These are phyloP conservation scores for Benitochromis conjunctus DNA, from an alignment of 2,113 vertebrate species.

Conservation along the genomic window DNA sequence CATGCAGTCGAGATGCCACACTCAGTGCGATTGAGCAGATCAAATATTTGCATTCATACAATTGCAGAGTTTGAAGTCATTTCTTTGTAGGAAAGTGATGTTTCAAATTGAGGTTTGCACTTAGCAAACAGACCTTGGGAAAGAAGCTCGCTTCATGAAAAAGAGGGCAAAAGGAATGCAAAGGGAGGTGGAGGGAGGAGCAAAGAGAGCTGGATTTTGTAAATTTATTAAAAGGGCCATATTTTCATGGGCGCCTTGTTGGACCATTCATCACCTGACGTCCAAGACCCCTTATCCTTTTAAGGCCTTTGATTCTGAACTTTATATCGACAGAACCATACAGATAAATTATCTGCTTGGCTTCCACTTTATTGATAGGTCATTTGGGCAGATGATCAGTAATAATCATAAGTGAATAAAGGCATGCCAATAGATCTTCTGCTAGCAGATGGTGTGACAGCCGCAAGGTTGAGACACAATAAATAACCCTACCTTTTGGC, in stretches of 20 bases:
- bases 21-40: not conserved
- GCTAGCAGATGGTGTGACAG: conserved; percentile 37
- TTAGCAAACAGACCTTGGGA: conserved; percentile 47
- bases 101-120: conserved; percentile 2
- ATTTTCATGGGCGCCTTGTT: conserved; percentile 56
- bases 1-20: conserved; percentile 1
- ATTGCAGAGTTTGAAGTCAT: conserved; percentile 20
- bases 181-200: conserved; percentile 1
- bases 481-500: conserved; percentile 60
- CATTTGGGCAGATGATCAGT: conserved; percentile 80
- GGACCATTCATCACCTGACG: conserved; percentile 68
- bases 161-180: conserved; percentile 14
- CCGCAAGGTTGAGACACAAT: conserved; percentile 4
- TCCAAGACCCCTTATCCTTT: conserved; percentile 71
- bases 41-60: conserved; percentile 36
- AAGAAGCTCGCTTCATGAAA: conserved; percentile 16
- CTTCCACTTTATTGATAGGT: conserved; percentile 81
- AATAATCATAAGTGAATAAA: conserved; percentile 85
- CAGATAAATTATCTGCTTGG: conserved; percentile 72
- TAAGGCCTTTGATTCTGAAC: conserved; percentile 76
- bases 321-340: conserved; percentile 80
- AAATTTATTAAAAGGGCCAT: conserved; percentile 72
- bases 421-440: conserved; percentile 63
- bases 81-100: conserved; percentile 12
- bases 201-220: conserved; percentile 32